Conservation (phyloP, 2,113 vertebrate genomes). For the Neoarius graeffei region DNA sequence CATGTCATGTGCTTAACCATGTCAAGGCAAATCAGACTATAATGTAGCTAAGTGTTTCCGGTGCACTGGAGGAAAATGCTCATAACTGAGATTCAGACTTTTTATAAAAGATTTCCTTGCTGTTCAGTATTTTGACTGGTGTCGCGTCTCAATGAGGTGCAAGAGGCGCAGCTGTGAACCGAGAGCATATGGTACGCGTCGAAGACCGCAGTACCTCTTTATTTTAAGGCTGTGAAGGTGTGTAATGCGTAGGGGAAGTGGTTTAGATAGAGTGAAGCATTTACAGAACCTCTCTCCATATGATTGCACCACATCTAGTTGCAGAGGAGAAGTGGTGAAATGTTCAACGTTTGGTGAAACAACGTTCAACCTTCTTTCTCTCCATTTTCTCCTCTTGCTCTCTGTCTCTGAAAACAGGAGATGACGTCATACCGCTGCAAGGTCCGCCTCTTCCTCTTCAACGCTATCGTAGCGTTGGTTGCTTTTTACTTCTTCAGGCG, state of each 20-base stretch:
- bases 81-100: not conserved
- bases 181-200: constrained; percentile 27
- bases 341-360: constrained; percentile 7
- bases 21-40: not conserved
- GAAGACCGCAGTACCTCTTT: constrained; percentile 26
- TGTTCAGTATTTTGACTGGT: not conserved
- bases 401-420: constrained; percentile 72
- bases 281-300: constrained; percentile 26
- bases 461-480: constrained; percentile 71
- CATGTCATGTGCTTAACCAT: not conserved
- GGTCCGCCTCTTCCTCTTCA: constrained; percentile 82
- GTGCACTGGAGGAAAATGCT: not conserved
- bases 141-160: not conserved
- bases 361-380: not conserved
- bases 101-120: not conserved
- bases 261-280: constrained; percentile 34
- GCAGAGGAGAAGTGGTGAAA: constrained; percentile 48
- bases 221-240: constrained; percentile 35
- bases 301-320: constrained; percentile 47
- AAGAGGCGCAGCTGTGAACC: constrained; percentile 34
- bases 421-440: constrained; percentile 85
- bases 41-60: not conserved
- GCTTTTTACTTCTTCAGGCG: constrained; percentile 83
- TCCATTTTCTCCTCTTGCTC: constrained; percentile 14
- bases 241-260: constrained; percentile 47